Base-by-base conservation (phyloP, 2,888 invertebrate genomes). In the Podabrus alpinus region DNA sequence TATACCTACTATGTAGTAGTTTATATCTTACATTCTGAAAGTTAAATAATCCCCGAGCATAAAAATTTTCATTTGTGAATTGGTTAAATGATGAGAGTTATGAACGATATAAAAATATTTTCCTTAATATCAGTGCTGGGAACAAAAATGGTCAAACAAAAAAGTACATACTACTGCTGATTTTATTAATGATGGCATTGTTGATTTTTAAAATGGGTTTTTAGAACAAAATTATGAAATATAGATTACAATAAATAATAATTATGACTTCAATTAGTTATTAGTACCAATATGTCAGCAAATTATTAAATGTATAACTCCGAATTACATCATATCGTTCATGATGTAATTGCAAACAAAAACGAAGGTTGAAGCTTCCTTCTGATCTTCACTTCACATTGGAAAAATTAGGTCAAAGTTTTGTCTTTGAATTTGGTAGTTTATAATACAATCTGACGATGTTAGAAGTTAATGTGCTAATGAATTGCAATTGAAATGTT, bases 391-490 rank as follows among this genome's bases (percentile, higher is more conserved):
- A 78, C 77, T 78, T 75, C 72, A 69, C 79, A 78, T 78, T 75
- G 77, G 73, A 72, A 72, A 72, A 77, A 74, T 78, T 79, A 72
- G 80, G 80, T 80, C 80, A 79, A 80, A 79, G 80, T 79, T 78
- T 77, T 74, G 76, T 66, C 66, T 71, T 75, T 72, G 66, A 69
- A 66, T 67, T 73, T 73, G 15, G 62, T n/a, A 45, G n/a, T 45
- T 29, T 45, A n/a, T 29, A 29, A 29, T n/a, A n/a, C 45, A 45
- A 45, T n/a, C 45, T 5, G 5, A n/a, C n/a, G 45, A n/a, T 45
- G 45, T 9, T 45, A n/a, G 45, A 24, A 24, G 9, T 24, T 24
- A 24, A 24, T 24, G 24, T 24, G 24, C 24, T 24, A 24, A 9
- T 24, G 24, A 24, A 24, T 24, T 24, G 2, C 24, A 24, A 24